A percentile compares a stretch with the other conserved stretches of the same genome.
These are phyloP conservation scores for Pipistrellus pygmaeus DNA, from an alignment of 2,797 vertebrate species.

Conservation along the genomic window DNA sequence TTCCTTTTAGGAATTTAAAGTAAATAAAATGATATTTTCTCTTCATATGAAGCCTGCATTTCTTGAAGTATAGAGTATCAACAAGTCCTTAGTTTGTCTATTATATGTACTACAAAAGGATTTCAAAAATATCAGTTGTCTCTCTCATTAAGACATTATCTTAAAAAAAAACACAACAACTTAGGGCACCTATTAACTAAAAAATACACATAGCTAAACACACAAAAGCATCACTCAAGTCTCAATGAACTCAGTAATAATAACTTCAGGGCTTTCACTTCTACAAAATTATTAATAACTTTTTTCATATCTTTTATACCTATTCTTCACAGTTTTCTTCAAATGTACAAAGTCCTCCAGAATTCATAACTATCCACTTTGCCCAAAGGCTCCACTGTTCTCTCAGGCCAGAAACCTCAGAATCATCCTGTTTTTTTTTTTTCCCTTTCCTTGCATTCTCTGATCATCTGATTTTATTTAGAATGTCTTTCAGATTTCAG, in stretches of 20 bases:
- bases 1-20: constrained; percentile 19
- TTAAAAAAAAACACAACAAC: neutral
- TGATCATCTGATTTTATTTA: constrained; percentile 2
- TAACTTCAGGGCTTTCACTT: neutral
- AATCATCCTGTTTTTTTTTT: neutral
- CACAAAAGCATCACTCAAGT: neutral
- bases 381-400: neutral
- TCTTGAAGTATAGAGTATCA: constrained; percentile 45
- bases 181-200: neutral
- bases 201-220: constrained; percentile 32
- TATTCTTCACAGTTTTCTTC: neutral
- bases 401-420: neutral
- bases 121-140: neutral
- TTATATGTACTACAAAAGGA: neutral
- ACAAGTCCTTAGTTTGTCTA: constrained; percentile 24
- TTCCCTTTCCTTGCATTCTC: constrained; percentile 7
- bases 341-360: neutral
- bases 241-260: neutral
- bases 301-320: neutral
- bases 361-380: neutral
- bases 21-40: constrained; percentile 56
- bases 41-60: constrained; percentile 44
- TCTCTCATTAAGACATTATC: neutral
- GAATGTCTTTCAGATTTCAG: neutral
- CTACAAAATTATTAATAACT: neutral